Evolutionary conservation across 1,140 invertebrate genomes (phyloP).

Genomic region (Leptinotarsa undecemlineata): DNA sequence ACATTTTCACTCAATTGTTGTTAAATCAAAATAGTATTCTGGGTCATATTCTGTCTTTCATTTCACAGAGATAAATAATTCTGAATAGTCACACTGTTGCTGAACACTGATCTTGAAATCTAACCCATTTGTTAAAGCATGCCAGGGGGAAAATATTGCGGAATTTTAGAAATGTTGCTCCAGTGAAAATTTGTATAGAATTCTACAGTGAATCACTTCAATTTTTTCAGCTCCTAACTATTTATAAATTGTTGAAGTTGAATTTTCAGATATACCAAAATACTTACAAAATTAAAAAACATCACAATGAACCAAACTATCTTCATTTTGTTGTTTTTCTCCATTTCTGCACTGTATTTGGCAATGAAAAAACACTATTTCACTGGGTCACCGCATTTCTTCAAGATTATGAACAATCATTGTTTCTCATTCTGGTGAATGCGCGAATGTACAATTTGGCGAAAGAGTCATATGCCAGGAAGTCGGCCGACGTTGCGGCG

Average conservation of each 20-base stretch:
- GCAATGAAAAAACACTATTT: constrained; percentile 16
- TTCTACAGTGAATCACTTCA: too few relatives aligned
- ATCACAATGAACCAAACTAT: constrained; percentile 36
- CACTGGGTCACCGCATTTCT: constrained; percentile 13
- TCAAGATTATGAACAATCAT: not conserved
- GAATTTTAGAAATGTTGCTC: not conserved
- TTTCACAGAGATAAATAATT: not conserved
- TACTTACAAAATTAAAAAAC: constrained; percentile 42
- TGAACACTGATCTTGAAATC: not conserved
- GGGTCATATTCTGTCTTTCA: too few relatives aligned
- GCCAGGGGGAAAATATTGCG: not conserved
- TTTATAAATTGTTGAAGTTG: too few relatives aligned
- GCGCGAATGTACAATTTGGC: not conserved
- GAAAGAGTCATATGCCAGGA: not conserved
- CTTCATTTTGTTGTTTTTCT: constrained; percentile 17
- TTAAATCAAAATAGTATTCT: too few relatives aligned
- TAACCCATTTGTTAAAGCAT: not conserved
- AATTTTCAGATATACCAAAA: too few relatives aligned
- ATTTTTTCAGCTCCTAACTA: too few relatives aligned
- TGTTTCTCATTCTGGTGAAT: constrained; percentile 2
- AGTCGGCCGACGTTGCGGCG: constrained; percentile 34
- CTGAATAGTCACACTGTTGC: not conserved
- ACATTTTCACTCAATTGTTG: too few relatives aligned
- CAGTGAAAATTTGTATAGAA: not conserved
- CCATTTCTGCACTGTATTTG: constrained; percentile 6